These are phyloP conservation scores for Sapajus apella DNA, from an alignment of 2,113 vertebrate genomes.

Conservation along the genomic window DNA sequence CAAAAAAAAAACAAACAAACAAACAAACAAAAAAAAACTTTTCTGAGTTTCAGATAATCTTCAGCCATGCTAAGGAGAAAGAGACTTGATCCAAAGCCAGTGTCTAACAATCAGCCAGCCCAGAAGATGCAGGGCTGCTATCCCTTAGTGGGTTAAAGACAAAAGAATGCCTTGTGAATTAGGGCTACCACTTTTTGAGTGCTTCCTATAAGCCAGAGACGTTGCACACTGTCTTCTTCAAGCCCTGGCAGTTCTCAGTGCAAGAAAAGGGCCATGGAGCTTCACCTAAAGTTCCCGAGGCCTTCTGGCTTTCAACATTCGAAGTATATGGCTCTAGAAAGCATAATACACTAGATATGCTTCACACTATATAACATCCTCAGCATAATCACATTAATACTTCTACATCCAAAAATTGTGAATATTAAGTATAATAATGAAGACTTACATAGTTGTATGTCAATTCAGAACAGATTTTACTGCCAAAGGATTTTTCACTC, in stretches of 20 bases:
- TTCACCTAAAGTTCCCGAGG: background rate
- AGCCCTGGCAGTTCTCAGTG: background rate
- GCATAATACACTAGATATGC: too few relatives aligned
- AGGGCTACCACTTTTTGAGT: too few relatives aligned
- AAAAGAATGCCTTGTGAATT: background rate
- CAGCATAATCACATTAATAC: background rate
- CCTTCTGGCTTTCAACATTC: background rate
- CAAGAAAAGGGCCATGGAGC: too few relatives aligned
- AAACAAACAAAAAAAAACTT: too few relatives aligned
- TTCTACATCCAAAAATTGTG: background rate
- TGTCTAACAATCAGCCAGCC: background rate
- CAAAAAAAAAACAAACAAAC: too few relatives aligned
- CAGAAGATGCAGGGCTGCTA: background rate
- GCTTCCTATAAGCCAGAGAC: background rate
- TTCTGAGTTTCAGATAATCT: background rate
- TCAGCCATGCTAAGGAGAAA: background rate
- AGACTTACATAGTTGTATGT: background rate
- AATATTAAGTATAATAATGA: background rate
- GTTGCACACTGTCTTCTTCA: background rate
- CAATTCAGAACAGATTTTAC: background rate
- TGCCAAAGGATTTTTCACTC: background rate
- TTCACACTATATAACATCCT: background rate
- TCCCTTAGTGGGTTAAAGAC: background rate
- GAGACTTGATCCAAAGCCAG: background rate
- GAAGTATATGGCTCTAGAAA: background rate